A percentile compares a stretch with the other conserved stretches of the same genome.
These are phyloP conservation scores for Enteromius fasciolatus DNA, from an alignment of 2,797 vertebrate genomes.

Conservation along the genomic window DNA sequence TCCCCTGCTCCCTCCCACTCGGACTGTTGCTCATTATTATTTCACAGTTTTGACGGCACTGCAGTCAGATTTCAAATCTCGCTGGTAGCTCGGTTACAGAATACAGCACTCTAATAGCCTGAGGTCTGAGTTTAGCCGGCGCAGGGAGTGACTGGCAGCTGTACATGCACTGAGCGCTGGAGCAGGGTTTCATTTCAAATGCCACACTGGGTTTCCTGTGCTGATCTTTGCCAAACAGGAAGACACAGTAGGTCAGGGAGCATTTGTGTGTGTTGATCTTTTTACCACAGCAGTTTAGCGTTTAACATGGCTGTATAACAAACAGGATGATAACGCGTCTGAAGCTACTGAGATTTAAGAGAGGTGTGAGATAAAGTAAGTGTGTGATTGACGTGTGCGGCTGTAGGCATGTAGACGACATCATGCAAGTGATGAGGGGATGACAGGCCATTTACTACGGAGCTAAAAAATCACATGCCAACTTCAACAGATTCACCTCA, in stretches of 20 bases:
- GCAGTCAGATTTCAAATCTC: constrained; percentile 46
- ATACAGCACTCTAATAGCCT: constrained; percentile 35
- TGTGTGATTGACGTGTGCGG: constrained; percentile 38
- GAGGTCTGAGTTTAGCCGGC: constrained; percentile 37
- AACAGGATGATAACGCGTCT: background rate
- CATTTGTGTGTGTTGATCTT: constrained; percentile 47
- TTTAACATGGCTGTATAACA: background rate
- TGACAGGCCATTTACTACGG: constrained; percentile 15
- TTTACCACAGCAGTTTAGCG: background rate
- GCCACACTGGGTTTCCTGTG: constrained; percentile 27
- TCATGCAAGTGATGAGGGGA: background rate
- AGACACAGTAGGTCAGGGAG: constrained; percentile 10
- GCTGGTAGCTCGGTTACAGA: constrained; percentile 19
- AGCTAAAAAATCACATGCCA: constrained; percentile 26
- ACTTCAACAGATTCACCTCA: background rate
- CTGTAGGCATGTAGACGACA: constrained; percentile 32
- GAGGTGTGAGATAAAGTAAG: background rate
- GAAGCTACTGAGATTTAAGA: background rate
- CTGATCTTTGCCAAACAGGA: constrained; percentile 23
- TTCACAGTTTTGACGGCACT: constrained; percentile 36
- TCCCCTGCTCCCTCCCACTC: constrained; percentile 2
- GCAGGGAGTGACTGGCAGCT: constrained; percentile 39
- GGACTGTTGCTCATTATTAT: constrained; percentile 44
- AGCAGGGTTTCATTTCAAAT: constrained; percentile 40
- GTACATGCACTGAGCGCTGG: constrained; percentile 1